Percentiles rank a stretch among this genome's conserved stretches.
These are phyloP conservation scores for Strix uralensis DNA, from an alignment of 2,113 vertebrate genomes.

Conservation along the genomic window DNA sequence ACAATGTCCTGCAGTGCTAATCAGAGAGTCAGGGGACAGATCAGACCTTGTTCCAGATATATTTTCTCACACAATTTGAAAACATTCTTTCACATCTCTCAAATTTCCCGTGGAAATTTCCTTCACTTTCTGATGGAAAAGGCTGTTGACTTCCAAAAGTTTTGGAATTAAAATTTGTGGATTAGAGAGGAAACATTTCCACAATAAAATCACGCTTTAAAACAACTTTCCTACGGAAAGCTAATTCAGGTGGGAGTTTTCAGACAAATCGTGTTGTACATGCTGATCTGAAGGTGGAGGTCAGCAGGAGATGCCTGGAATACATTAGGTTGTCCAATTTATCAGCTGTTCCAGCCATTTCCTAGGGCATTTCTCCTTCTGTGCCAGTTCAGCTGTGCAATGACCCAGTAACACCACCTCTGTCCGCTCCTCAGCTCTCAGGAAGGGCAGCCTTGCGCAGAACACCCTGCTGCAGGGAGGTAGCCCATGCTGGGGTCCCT, in stretches of 20 bases:
- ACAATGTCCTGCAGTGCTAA: not conserved
- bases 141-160: no score
- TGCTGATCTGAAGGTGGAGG: not conserved
- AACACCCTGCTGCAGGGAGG: not conserved
- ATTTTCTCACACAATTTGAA: not conserved
- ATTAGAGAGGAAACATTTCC: not conserved
- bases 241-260: not conserved
- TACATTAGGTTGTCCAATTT: not conserved
- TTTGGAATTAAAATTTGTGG: not conserved
- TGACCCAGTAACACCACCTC: not conserved
- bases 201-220: not conserved
- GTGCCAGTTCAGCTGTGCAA: not conserved
- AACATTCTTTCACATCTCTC: not conserved
- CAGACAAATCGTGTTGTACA: not conserved
- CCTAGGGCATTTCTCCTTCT: not conserved
- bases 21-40: not conserved
- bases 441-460: not conserved
- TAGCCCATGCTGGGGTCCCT: not conserved
- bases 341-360: not conserved
- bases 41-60: not conserved
- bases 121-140: not conserved
- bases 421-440: no score
- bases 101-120: not conserved
- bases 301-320: constrained; percentile 8
- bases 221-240: not conserved